Evolutionary conservation across 2,113 vertebrate species (phyloP).

Genomic region (Pachycephala philippinensis): DNA sequence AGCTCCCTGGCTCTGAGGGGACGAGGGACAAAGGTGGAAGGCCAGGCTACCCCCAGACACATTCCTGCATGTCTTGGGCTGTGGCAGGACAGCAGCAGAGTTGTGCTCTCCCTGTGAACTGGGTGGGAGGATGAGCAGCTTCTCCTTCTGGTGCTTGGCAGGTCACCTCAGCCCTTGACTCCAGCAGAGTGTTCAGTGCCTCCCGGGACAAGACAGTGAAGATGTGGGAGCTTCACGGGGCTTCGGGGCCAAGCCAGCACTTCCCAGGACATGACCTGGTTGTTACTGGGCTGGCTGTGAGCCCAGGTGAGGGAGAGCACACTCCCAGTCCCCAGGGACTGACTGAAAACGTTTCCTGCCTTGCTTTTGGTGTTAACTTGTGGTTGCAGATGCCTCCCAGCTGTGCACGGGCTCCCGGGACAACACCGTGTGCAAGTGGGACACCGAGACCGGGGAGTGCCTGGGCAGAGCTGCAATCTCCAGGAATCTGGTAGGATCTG

Average conservation of each 20-base stretch:
- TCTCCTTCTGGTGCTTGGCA: conserved; percentile 35
- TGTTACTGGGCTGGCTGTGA: conserved; percentile 89
- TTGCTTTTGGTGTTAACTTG: background rate
- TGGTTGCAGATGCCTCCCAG: conserved; percentile 77
- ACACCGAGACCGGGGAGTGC: conserved; percentile 83
- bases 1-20: background rate
- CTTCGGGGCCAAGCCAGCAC: conserved; percentile 75
- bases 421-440: conserved; percentile 92
- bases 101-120: background rate
- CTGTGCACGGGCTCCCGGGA: conserved; percentile 92
- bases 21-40: background rate
- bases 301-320: conserved; percentile 75
- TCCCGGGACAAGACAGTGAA: conserved; percentile 87
- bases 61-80: background rate
- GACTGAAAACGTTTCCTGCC: background rate
- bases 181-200: conserved; percentile 88
- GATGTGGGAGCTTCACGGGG: conserved; percentile 87
- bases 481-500: conserved; percentile 85
- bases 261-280: conserved; percentile 88
- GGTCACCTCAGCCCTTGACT: conserved; percentile 79
- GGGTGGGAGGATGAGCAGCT: background rate
- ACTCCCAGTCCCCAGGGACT: background rate
- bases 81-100: background rate
- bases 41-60: background rate
- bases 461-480: conserved; percentile 82